phyloP scores from a whole-genome alignment of 2,888 invertebrate species.

The Gibbula magus region DNA sequence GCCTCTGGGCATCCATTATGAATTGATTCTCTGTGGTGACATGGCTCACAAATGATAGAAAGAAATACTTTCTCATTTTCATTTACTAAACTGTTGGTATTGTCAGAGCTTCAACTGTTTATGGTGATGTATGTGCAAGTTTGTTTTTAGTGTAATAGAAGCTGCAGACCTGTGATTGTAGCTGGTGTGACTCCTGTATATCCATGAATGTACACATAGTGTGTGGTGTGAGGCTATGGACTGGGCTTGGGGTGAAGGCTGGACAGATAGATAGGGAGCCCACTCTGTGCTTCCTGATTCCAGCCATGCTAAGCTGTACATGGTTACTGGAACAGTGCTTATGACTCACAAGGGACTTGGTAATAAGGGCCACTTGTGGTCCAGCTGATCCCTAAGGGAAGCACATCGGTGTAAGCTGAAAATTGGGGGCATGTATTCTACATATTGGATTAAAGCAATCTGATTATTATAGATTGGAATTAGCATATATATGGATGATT shows the following conservation, averaged over 20 bases:
- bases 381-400: neutral
- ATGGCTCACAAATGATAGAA: too few species aligned
- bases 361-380: constrained; percentile 19
- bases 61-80: too few species aligned
- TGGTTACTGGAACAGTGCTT: neutral
- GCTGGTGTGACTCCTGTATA: too few species aligned
- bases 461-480: constrained; percentile 21
- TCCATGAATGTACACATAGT: too few species aligned
- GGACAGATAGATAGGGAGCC: neutral
- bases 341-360: neutral
- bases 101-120: too few species aligned
- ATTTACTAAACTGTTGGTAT: too few species aligned
- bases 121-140: too few species aligned
- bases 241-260: neutral
- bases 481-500: constrained; percentile 20
- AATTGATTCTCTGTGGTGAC: neutral
- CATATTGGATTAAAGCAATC: constrained; percentile 2
- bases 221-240: too few species aligned
- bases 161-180: too few species aligned
- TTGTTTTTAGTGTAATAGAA: too few species aligned
- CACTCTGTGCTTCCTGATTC: too few species aligned
- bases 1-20: neutral
- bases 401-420: neutral
- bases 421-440: neutral
- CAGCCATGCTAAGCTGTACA: too few species aligned